phyloP scores from a whole-genome alignment of 2,113 vertebrate species.

The Neofelis nebulosa region DNA sequence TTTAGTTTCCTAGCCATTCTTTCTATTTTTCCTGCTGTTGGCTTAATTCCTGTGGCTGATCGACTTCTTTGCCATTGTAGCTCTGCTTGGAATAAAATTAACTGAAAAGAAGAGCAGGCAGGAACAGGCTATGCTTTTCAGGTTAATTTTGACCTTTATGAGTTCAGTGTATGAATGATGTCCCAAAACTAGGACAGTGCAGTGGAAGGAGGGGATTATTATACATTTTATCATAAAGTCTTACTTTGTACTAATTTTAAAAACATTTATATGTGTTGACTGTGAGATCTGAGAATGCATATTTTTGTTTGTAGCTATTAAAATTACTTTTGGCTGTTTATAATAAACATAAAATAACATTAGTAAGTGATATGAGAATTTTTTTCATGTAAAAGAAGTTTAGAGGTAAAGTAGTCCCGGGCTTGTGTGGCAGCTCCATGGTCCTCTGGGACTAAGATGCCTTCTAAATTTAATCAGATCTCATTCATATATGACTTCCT shows the following conservation, averaged over 20 bases:
- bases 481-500: not conserved
- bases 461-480: not conserved
- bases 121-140: not conserved
- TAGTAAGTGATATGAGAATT: not conserved
- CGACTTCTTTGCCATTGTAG: not conserved
- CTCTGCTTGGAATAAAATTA: slow-evolving; percentile 4
- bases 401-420: not conserved
- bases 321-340: not conserved
- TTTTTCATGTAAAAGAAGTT: not conserved
- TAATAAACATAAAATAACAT: not conserved
- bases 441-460: not conserved
- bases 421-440: not conserved
- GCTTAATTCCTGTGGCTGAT: not conserved
- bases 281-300: not conserved
- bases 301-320: slow-evolving; percentile 7
- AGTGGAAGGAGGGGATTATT: not conserved
- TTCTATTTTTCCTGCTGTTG: not conserved
- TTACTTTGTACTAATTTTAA: not conserved
- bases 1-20: slow-evolving; percentile 2
- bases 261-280: not conserved
- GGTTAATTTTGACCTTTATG: slow-evolving; percentile 8
- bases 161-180: not conserved
- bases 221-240: not conserved
- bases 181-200: not conserved
- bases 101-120: not conserved